Evolutionary conservation across 2,888 invertebrate genomes (phyloP).

Genomic region (Malthinus seriepunctatus): DNA sequence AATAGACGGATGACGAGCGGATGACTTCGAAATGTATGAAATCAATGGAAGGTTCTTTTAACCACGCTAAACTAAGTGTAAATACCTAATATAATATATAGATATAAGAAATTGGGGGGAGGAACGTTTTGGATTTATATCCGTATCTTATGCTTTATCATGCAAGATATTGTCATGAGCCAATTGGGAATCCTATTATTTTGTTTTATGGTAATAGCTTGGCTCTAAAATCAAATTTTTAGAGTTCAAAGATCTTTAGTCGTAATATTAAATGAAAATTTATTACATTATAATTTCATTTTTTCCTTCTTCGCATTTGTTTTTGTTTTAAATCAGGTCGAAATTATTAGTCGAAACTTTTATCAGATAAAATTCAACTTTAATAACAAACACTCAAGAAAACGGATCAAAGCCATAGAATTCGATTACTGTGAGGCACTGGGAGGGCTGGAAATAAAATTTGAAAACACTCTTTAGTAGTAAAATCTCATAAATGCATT

Average conservation of each 20-base stretch:
- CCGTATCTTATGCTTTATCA: constrained; percentile 21
- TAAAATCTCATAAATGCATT: no score
- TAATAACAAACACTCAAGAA: no score
- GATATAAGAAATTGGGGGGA: background rate
- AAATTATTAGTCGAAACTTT: no score
- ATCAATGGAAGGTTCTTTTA: constrained; percentile 39
- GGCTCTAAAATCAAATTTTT: constrained; percentile 22
- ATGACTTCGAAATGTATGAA: constrained; percentile 40
- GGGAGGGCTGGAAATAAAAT: no score
- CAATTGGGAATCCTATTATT: constrained; percentile 27
- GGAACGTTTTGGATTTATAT: constrained; percentile 25
- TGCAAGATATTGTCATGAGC: constrained; percentile 26
- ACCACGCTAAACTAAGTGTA: constrained; percentile 38
- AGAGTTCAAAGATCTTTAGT: constrained; percentile 26
- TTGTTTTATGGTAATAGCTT: constrained; percentile 31
- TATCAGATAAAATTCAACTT: no score
- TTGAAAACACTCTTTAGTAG: no score
- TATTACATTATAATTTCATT: constrained; percentile 9
- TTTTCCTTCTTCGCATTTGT: no score
- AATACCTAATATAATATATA: constrained; percentile 32
- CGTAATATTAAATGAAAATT: constrained; percentile 14
- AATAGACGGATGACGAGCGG: constrained; percentile 40
- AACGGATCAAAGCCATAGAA: no score
- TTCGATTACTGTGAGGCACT: no score
- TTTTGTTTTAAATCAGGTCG: constrained; percentile 3